A percentile compares a stretch with the other conserved stretches of the same genome.
Conservation (phyloP, 2,888 invertebrate genomes). For the Diaphora mendica region DNA sequence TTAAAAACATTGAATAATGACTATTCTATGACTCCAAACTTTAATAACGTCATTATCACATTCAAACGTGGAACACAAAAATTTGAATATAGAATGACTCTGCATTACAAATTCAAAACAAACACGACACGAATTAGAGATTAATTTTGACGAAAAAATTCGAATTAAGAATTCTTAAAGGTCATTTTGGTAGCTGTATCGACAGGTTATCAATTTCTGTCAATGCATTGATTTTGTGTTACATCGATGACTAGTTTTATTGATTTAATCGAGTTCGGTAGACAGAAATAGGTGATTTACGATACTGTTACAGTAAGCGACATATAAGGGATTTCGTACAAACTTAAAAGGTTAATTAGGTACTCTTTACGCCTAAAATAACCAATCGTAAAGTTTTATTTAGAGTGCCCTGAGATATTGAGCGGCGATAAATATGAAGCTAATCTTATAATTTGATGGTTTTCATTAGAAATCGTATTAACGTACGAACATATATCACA, state of each 20-base stretch:
- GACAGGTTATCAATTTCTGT: constrained; percentile 40
- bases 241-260: constrained; percentile 66
- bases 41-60: constrained; percentile 46
- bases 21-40: constrained; percentile 33
- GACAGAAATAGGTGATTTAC: constrained; percentile 66
- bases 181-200: constrained; percentile 30
- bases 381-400: constrained; percentile 72
- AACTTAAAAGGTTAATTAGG: constrained; percentile 77
- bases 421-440: constrained; percentile 52
- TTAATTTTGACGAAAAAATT: constrained; percentile 51
- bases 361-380: constrained; percentile 69
- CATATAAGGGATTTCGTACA: constrained; percentile 67
- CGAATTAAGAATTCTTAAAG: constrained; percentile 52
- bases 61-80: constrained; percentile 48
- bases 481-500: constrained; percentile 45
- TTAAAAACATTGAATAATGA: constrained; percentile 34
- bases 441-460: constrained; percentile 50
- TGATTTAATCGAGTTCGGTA: constrained; percentile 65
- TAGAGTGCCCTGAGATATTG: constrained; percentile 62
- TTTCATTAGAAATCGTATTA: constrained; percentile 54
- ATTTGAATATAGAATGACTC: constrained; percentile 52
- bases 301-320: constrained; percentile 68
- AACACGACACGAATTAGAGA: constrained; percentile 52
- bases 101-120: constrained; percentile 52
- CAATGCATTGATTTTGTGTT: constrained; percentile 34